Base-by-base conservation (phyloP, 1,140 invertebrate species). In the Akabosia matsudoensis region DNA sequence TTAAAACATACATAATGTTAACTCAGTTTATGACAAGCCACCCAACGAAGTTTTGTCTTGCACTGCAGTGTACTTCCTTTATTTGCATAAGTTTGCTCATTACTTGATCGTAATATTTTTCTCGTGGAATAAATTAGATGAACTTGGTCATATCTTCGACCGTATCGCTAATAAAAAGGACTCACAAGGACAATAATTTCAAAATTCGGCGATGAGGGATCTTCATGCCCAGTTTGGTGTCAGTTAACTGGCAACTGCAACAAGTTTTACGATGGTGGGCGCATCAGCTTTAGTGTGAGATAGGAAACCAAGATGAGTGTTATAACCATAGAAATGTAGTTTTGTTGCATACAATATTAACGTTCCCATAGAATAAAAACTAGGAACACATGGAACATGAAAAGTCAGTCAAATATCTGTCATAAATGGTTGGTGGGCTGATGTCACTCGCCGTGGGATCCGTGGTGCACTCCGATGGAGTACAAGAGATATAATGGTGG, bases 341-440 rank as follows among this genome's bases (percentile, higher is more conserved):
- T 45, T 45, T 45, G 37, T 45, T 7, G 37, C 7, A 45, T 45
- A 45, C 54, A 13, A 56, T 3, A 56, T 56, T 56, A 56, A n/a
- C n/a, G n/a, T n/a, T n/a, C n/a, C n/a, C n/a, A n/a, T n/a, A 4
- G 22, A 56, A 56, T 16, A 24, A 56, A 10, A 56, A 30, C 28
- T 28, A 30, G 61, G 24, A 3, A 22, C 18, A 67, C 28, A 67
- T 67, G 22, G 61, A 67, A 67, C 61, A 67, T 67, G 61, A 67
- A 67, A n/a, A 30, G 61, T 67, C 61, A 67, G 61, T 31, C 61
- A 67, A 24, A 67, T 30, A 67, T 30, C 61, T 30, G 61, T 30
- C 24, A 31, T 67, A 67, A 67, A 67, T 67, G 31, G 61, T 67
- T 67, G 61, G 61, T 67, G 61, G 61, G 61, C 61, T 67, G 26